A percentile compares a stretch with the other conserved stretches of the same genome.
phyloP scores from a whole-genome alignment of 1,140 invertebrate species.

The Trichogramma pretiosum region DNA sequence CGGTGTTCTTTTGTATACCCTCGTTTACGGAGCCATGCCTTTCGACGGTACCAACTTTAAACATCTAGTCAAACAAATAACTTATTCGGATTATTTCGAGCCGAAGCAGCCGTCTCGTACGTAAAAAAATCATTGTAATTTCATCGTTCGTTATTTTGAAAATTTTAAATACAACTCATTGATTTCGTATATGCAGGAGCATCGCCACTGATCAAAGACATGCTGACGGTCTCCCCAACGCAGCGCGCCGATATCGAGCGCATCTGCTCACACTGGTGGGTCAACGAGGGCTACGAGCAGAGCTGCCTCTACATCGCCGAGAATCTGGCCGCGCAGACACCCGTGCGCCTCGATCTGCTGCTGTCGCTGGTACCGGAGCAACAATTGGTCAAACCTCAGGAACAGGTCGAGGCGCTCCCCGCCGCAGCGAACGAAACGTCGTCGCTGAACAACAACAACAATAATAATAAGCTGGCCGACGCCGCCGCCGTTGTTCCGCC shows the following conservation, averaged over 20 bases:
- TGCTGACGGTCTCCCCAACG: conserved; percentile 85
- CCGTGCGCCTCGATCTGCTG: conserved; percentile 79
- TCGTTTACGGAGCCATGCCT: conserved; percentile 99
- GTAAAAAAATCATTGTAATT: too few relatives aligned
- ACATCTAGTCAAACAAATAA: conserved; percentile 92
- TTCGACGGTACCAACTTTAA: conserved; percentile 99
- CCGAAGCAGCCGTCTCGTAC: conserved; percentile 87
- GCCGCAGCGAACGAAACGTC: too few relatives aligned
- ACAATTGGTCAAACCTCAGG: too few relatives aligned
- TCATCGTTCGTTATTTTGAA: neutral
- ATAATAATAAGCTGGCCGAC: too few relatives aligned
- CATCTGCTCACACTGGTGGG: conserved; percentile 90
- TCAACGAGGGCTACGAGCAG: conserved; percentile 78
- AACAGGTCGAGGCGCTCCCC: too few relatives aligned
- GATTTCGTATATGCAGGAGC: conserved; percentile 61
- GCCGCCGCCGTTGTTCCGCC: too few relatives aligned
- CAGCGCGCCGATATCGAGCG: conserved; percentile 86
- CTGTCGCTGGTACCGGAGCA: conserved; percentile 75
- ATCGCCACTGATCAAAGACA: conserved; percentile 85
- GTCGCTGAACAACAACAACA: too few relatives aligned
- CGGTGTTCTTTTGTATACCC: conserved; percentile 92
- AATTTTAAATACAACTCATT: conserved; percentile 1
- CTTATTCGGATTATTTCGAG: conserved; percentile 93
- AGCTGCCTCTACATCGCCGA: conserved; percentile 80
- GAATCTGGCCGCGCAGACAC: conserved; percentile 80